These are phyloP conservation scores for Hylyphantes graminicola DNA, from an alignment of 1,140 invertebrate species.

Conservation along the genomic window DNA sequence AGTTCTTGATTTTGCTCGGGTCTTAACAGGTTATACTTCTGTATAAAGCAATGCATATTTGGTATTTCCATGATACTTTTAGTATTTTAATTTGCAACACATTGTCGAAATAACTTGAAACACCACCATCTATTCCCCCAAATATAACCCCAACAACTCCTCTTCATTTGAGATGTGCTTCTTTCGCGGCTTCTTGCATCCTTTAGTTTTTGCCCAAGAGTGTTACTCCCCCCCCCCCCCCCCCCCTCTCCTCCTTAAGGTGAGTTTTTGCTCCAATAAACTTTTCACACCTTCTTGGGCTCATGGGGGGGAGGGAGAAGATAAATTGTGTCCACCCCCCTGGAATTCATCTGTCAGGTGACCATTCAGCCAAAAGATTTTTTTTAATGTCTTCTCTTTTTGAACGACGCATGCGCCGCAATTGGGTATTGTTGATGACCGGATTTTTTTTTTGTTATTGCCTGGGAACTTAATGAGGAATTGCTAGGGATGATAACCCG, in stretches of 20 bases:
- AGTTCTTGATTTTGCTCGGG: too few species aligned
- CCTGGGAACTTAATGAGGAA: background rate
- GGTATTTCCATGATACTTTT: too few species aligned
- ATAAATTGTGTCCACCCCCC: background rate
- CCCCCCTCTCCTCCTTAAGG: constrained; percentile 16
- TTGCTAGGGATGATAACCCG: too few species aligned
- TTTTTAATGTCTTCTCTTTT: background rate
- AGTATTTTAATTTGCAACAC: too few species aligned
- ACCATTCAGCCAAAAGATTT: constrained; percentile 21
- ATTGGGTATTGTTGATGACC: background rate
- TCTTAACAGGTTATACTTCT: too few species aligned
- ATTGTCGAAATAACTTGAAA: too few species aligned
- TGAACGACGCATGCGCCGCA: constrained; percentile 15
- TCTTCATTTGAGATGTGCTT: background rate
- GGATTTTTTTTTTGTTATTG: background rate
- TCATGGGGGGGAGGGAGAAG: constrained; percentile 19
- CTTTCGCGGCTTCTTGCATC: background rate
- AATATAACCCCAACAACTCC: too few species aligned
- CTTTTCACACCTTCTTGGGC: constrained; percentile 53
- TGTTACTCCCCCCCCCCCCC: background rate
- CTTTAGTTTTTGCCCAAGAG: constrained; percentile 19
- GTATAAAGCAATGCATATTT: too few species aligned
- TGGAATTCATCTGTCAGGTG: constrained; percentile 46
- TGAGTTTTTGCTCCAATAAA: constrained; percentile 53
- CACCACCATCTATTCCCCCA: too few species aligned